Evolutionary conservation across 2,797 vertebrate genomes (phyloP).

Genomic region (Channa striata): DNA sequence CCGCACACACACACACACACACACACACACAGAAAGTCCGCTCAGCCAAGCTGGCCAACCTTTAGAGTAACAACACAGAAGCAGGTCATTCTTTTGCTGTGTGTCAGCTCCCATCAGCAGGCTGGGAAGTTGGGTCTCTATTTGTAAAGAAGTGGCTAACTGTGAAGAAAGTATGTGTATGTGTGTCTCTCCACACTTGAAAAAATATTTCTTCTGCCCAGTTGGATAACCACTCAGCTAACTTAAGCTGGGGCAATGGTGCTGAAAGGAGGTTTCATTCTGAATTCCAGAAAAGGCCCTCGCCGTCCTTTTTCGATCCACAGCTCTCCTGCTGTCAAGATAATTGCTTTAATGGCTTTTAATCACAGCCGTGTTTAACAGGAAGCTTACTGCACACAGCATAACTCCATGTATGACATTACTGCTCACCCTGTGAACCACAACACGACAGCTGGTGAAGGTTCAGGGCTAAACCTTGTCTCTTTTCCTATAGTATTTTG

Average conservation of each 20-base stretch:
- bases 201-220: conserved; percentile 36
- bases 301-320: conserved; percentile 38
- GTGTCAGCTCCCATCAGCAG: conserved; percentile 61
- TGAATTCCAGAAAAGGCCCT: conserved; percentile 57
- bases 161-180: conserved; percentile 43
- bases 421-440: conserved; percentile 30
- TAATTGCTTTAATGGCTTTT: conserved; percentile 78
- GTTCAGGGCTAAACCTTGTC: conserved; percentile 19
- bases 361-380: conserved; percentile 62
- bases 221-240: conserved; percentile 71
- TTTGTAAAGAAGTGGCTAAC: conserved; percentile 56
- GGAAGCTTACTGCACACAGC: conserved; percentile 56
- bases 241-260: conserved; percentile 55
- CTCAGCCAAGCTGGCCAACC: conserved; percentile 57
- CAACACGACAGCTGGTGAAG: conserved; percentile 23
- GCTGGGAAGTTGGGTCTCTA: conserved; percentile 57
- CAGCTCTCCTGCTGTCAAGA: conserved; percentile 59
- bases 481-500: conserved; percentile 18
- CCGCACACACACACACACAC: conserved; percentile 76
- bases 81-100: conserved; percentile 66
- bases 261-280: conserved; percentile 68
- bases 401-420: conserved; percentile 48
- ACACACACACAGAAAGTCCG: conserved; percentile 74
- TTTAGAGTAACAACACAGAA: conserved; percentile 65
- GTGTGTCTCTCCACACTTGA: conserved; percentile 23